Base-by-base conservation (phyloP, 1,140 invertebrate genomes). In the Zaprionus taronus region DNA sequence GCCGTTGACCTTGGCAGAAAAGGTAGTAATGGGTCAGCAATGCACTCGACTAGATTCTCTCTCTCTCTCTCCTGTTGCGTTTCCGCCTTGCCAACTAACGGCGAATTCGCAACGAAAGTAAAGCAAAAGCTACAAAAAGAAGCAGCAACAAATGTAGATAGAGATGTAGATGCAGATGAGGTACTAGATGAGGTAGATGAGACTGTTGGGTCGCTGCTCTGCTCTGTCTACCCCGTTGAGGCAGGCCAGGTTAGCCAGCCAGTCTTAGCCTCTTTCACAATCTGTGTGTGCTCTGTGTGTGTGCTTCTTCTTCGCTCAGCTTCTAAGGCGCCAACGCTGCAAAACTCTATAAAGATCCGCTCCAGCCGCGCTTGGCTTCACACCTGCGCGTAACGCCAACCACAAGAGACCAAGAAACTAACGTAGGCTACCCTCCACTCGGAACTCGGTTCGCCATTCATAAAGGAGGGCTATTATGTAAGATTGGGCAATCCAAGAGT, bases 291-390 rank as follows among this genome's bases (percentile, higher is more conserved):
- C 44, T 65, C 51, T 53, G 0, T 26, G 24, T 26, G 0, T 55
- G n/a, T 11, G 53, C 15, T 28, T 41, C 38, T 41, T 20, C 65
- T 67, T 41, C 26, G 34, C 22, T 31, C 22, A 69, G 36, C 58
- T 62, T 51, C 74, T 74, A 69, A 61, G 41, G 41, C 55, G 14
- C 44, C 26, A 36, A 5, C 12, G 9, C 41, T 55, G 61, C 61
- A 68, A 90, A 79, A 91, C 86, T 86, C 70, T 90, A 90, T 90
- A 90, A 90, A 90, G 86, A 86, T 91, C 57, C 64, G 79, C 68
- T 63, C 61, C 20, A 86, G 63, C 82, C 74, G 86, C 86, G 86
- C 82, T 90, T 91, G 58, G 86, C 86, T 90, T 90, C 86, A 90
- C 86, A 90, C 86, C 77, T 86, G 83, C 70, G 66, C 77, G 71